Conservation (phyloP, 1,140 invertebrate genomes). For the Drosophila seguyi region DNA sequence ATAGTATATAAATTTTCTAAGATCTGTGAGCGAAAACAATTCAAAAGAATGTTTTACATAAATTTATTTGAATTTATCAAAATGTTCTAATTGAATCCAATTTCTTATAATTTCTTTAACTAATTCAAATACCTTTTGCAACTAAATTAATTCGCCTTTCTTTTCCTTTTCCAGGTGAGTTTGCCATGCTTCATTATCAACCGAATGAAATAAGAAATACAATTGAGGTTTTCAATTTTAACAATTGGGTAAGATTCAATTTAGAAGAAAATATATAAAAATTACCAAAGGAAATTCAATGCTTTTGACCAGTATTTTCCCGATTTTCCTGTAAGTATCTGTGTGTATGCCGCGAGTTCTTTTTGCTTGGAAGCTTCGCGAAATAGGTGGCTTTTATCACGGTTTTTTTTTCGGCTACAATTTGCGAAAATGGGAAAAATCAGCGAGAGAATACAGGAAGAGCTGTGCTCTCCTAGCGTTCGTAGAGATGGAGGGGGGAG, state of each 20-base stretch:
- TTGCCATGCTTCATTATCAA: background rate
- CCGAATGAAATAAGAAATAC: background rate
- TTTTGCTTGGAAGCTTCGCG: conserved; percentile 10
- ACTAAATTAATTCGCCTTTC: background rate
- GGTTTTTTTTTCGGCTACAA: conserved; percentile 11
- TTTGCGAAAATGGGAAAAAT: conserved; percentile 22
- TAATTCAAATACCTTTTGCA: background rate
- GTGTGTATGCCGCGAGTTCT: conserved; percentile 14
- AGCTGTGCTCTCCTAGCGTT: conserved; percentile 2
- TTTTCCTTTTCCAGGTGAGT: conserved; percentile 63
- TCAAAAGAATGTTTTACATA: too few species aligned
- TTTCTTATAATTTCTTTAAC: background rate
- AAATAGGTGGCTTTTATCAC: conserved; percentile 25
- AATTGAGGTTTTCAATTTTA: background rate
- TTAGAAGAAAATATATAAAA: background rate
- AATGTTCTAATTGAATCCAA: background rate
- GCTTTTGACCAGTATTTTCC: background rate
- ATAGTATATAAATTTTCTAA: too few species aligned
- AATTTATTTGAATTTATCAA: too few species aligned
- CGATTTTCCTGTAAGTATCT: background rate
- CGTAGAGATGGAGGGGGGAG: background rate
- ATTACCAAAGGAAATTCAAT: too few species aligned
- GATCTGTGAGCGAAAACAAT: too few species aligned
- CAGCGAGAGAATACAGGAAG: conserved; percentile 17
- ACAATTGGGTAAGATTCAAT: conserved; percentile 11